Percentiles rank a stretch among this genome's conserved stretches.
Conservation (phyloP, 2,888 invertebrate species). For the Polyommatus icarus region DNA sequence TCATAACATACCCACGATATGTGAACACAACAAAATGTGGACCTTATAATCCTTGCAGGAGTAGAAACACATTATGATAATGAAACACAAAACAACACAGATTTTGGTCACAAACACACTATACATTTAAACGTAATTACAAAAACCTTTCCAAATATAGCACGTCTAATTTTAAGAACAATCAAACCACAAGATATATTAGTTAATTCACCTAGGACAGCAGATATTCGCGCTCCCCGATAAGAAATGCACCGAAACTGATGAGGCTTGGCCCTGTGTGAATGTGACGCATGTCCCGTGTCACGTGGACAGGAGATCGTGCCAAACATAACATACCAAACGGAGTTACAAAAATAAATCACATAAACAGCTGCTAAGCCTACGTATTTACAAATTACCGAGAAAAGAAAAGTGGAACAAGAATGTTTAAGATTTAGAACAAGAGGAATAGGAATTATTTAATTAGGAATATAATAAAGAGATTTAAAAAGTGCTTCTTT, state of each 20-base stretch:
- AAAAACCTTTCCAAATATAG: neutral
- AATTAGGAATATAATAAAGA: neutral
- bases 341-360: conserved; percentile 49
- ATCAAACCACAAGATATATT: neutral
- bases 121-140: neutral
- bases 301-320: conserved; percentile 51
- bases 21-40: neutral
- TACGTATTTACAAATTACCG: neutral
- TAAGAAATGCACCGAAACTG: conserved; percentile 35
- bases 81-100: neutral
- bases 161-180: neutral
- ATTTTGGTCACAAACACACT: neutral
- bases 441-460: too few species aligned
- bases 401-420: conserved; percentile 1
- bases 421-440: neutral
- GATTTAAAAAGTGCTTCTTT: neutral
- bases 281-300: conserved; percentile 45
- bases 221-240: neutral
- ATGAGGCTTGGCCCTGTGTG: conserved; percentile 48
- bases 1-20: neutral
- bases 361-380: conserved; percentile 35
- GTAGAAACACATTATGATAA: neutral
- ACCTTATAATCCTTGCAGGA: neutral
- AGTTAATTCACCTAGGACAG: neutral
- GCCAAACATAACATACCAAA: conserved; percentile 52